Base-by-base conservation (phyloP, 2,113 vertebrate species). In the Petromus typicus region DNA sequence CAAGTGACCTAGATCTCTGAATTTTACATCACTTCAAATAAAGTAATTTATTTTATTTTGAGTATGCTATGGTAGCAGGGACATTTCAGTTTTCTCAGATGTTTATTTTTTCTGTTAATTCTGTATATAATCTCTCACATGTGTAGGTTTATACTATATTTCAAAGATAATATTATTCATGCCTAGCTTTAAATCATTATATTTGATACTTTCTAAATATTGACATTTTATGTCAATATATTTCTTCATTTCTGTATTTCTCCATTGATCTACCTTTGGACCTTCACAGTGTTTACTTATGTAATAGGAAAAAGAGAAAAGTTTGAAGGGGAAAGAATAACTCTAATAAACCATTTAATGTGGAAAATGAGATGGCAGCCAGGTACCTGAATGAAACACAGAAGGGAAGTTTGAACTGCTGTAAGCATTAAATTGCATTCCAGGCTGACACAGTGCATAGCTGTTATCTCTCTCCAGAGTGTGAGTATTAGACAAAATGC, bases 1-100 rank as follows among this genome's bases (percentile, higher is more conserved):
- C 75, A 7, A 78, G 14, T 4, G 7, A 18, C 9, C 75, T 54
- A 51, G 48, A 51, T 51, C 48, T 51, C 45, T 78, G 48, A 51
- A 61, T 59, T 76, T 85, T 64, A 90, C 92, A 87, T 16, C 2
- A 34, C 66, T 95, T 89, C n/a, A 61, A 73, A 61, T 94, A 57
- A 69, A 91, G 79, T 51, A 37, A 80, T 23, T 82, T 54, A 57
- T 76, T 95, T 80, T 82, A 2, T 7, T 14, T 92, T 86, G 51
- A 91, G 11, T 9, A 34, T 34, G 3, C 14, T 86, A 20, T 89
- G 10, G 40, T 63, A 48, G 23, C 9, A 63, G 2, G 86, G 7
- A 4, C 32, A 5, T 73, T 95, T 91, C 30, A 56, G 1, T 45
- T 93, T 94, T 92, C 45, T 82, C 10, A 81, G 37, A 45, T 64